Evolutionary conservation across 37 sponge, comb jelly and placozoan species (phyloP).

Genomic region (Geodia barretti): DNA sequence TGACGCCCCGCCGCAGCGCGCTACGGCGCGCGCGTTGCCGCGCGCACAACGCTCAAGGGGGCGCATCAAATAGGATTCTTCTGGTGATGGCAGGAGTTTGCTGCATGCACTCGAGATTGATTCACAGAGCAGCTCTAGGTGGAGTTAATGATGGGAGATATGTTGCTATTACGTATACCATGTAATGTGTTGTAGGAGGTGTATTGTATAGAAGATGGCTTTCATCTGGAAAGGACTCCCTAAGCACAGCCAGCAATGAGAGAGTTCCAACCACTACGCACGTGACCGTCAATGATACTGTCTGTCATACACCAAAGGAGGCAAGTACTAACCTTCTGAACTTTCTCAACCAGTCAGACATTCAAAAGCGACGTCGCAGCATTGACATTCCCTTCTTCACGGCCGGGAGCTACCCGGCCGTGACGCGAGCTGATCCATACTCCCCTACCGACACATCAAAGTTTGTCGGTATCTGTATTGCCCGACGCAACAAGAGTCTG

Average conservation of each 20-base stretch:
- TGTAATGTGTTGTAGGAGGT: not conserved
- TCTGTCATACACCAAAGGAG: constrained; percentile 60
- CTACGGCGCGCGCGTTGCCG: no score
- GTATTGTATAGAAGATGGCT: not conserved
- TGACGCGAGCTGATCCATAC: constrained; percentile 68
- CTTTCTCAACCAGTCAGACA: constrained; percentile 70
- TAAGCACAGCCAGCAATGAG: not conserved
- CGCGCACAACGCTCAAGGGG: no score
- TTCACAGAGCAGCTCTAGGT: no score
- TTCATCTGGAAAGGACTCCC: not conserved
- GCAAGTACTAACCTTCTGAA: constrained; percentile 75
- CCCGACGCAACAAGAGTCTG: constrained; percentile 65
- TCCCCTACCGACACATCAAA: constrained; percentile 55
- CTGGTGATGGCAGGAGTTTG: no score
- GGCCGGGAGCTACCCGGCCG: constrained; percentile 71
- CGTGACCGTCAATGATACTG: not conserved
- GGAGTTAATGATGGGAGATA: no score
- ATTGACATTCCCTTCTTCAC: constrained; percentile 68
- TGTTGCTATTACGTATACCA: no score
- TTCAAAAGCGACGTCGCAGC: constrained; percentile 42
- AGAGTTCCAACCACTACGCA: not conserved
- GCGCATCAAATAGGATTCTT: no score
- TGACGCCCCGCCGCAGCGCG: no score
- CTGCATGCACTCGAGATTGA: no score
- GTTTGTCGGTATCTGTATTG: constrained; percentile 90